Base-by-base conservation (phyloP, 2,113 vertebrate genomes). In the Microtus ochrogaster region DNA sequence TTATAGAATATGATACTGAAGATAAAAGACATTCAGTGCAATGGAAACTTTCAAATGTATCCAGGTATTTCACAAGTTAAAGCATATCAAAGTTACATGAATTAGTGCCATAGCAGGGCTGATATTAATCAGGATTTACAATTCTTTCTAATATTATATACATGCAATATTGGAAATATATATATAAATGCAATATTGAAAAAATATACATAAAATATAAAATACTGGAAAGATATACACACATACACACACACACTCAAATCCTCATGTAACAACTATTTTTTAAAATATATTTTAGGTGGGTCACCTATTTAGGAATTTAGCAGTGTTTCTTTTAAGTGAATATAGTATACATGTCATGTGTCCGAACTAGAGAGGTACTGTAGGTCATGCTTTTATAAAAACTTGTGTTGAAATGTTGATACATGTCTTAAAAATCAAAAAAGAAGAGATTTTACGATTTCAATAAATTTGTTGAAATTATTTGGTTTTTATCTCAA, bases 401-500 rank as follows among this genome's bases (percentile, higher is more conserved):
- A 86, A 39, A 91, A 8, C 49, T 21, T 90, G 41, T 89, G 39
- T 65, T 93, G 19, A 92, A 83, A 86, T 26, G 70, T 78, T 85
- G 63, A 1, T 36, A 33, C 49, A n/a, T 55, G 10, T 65, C 66
- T 90, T 49, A 9, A 36, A 93, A 89, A 90, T 28, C 13, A 36
- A n/a, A 70, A 96, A 28, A 89, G 36, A 65, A 91, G 44, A 82
- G 17, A 68, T 81, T 84, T 91, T 30, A 86, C 19, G 77, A n/a
- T 97, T 91, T n/a, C n/a, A 90, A 76, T 21, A 91, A 63, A 58
- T 52, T 81, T 90, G 26, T 91, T 76, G 49, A 92, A 90, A 89
- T 85, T 24, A 86, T 86, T 81, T 89, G 28, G 28, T 61, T 76
- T 82, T 14, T 83, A 85, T n/a, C 26, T 77, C 22, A 65, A 44